A percentile compares a stretch with the other conserved stretches of the same genome.
Evolutionary conservation across 2,797 vertebrate genomes (phyloP).

Genomic region (Pristis pectinata): DNA sequence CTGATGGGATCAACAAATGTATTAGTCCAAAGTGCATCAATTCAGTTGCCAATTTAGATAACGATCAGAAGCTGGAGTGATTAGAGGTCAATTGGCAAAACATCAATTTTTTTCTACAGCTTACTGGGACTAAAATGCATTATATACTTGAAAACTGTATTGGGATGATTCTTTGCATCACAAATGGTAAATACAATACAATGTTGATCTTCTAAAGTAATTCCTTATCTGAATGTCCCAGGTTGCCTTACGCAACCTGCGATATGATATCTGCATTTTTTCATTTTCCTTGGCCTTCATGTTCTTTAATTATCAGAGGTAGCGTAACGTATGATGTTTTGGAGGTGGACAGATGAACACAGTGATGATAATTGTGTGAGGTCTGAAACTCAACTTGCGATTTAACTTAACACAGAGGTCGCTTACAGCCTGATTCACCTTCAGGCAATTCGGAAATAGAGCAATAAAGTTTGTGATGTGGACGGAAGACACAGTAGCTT

Average conservation of each 20-base stretch:
- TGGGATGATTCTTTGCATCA: neutral
- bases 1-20: neutral
- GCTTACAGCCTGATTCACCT: too few species aligned
- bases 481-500: too few species aligned
- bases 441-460: too few species aligned
- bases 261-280: neutral
- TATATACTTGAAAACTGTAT: neutral
- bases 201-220: neutral
- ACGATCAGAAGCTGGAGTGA: neutral
- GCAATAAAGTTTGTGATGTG: too few species aligned
- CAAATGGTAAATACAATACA: neutral
- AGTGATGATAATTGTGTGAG: too few species aligned
- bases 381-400: too few species aligned
- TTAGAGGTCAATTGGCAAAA: neutral
- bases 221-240: neutral
- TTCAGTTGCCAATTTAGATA: neutral
- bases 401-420: too few species aligned
- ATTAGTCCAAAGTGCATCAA: neutral
- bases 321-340: neutral
- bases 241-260: too few species aligned
- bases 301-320: neutral
- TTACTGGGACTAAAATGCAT: neutral
- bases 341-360: too few species aligned
- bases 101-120: neutral
- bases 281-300: neutral